phyloP scores from a whole-genome alignment of 2,113 vertebrate species.

The Calyptommatus sinebrachiatus region DNA sequence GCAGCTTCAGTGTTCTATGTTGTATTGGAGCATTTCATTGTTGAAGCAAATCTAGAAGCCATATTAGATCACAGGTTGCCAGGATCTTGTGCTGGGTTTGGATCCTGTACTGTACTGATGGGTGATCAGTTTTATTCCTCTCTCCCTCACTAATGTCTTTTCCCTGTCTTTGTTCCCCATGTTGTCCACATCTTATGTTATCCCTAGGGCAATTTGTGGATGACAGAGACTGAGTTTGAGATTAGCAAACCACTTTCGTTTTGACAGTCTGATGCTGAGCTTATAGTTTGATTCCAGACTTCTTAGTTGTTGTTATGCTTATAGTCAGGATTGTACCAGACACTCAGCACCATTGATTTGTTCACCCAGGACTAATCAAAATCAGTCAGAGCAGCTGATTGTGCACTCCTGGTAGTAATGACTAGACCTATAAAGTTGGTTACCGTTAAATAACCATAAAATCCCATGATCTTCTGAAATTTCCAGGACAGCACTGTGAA shows the following conservation, averaged over 20 bases:
- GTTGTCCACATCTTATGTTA: not conserved
- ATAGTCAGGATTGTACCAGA: not conserved
- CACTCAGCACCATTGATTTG: not conserved
- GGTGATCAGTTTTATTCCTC: slow-evolving; percentile 38
- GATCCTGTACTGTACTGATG: slow-evolving; percentile 14
- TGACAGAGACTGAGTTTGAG: not conserved
- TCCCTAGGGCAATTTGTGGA: not conserved
- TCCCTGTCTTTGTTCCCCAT: not conserved
- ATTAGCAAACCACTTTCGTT: too few relatives aligned
- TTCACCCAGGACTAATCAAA: too few relatives aligned
- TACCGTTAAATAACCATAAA: not conserved
- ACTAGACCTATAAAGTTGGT: not conserved
- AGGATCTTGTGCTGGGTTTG: slow-evolving; percentile 38
- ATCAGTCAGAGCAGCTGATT: not conserved
- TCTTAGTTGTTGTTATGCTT: not conserved
- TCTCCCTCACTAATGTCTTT: slow-evolving; percentile 40
- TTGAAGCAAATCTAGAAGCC: slow-evolving; percentile 76
- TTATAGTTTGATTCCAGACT: not conserved
- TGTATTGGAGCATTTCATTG: slow-evolving; percentile 43
- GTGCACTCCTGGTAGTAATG: not conserved
- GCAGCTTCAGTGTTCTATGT: slow-evolving; percentile 59
- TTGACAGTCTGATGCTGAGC: not conserved
- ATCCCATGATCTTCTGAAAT: not conserved
- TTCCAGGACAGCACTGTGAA: not conserved
- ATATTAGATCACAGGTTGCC: slow-evolving; percentile 65